Percentiles rank a stretch among this genome's conserved stretches.
These are phyloP conservation scores for Epirrita christyi DNA, from an alignment of 2,888 invertebrate genomes.

Conservation along the genomic window DNA sequence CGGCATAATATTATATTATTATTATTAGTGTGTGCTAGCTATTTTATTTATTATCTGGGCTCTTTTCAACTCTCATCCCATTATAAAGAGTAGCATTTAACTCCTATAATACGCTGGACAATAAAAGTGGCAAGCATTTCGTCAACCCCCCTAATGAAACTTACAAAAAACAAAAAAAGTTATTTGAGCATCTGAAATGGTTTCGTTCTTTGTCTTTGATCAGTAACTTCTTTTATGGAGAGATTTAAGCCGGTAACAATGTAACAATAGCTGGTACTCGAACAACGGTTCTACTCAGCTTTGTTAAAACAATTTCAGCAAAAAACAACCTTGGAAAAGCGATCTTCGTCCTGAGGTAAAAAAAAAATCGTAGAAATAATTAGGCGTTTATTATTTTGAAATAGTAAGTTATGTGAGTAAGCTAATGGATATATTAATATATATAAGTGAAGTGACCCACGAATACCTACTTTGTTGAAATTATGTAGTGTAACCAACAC, in stretches of 20 bases:
- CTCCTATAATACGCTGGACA: slow-evolving; percentile 71
- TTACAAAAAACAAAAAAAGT: slow-evolving; percentile 49
- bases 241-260: slow-evolving; percentile 52
- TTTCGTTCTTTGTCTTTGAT: slow-evolving; percentile 65
- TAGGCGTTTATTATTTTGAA: background rate
- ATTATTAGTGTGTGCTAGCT: background rate
- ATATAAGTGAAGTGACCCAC: no score
- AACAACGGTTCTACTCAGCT: slow-evolving; percentile 42
- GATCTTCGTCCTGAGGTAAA: slow-evolving; percentile 5
- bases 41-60: background rate
- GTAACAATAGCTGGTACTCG: slow-evolving; percentile 47
- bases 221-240: slow-evolving; percentile 52
- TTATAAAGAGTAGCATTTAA: slow-evolving; percentile 65
- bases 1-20: no score
- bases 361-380: background rate
- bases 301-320: slow-evolving; percentile 39
- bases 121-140: slow-evolving; percentile 65
- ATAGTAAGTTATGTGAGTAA: background rate
- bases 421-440: no score
- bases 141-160: slow-evolving; percentile 66
- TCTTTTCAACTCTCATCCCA: slow-evolving; percentile 40
- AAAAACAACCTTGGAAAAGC: slow-evolving; percentile 17
- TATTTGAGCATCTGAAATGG: slow-evolving; percentile 54
- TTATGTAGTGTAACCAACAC: no score
- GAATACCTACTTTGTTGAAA: no score